Evolutionary conservation across 2,888 invertebrate species (phyloP), one percentile per base, ranked within the genome.

Genomic region (Synanthedon formicaeformis): DNA sequence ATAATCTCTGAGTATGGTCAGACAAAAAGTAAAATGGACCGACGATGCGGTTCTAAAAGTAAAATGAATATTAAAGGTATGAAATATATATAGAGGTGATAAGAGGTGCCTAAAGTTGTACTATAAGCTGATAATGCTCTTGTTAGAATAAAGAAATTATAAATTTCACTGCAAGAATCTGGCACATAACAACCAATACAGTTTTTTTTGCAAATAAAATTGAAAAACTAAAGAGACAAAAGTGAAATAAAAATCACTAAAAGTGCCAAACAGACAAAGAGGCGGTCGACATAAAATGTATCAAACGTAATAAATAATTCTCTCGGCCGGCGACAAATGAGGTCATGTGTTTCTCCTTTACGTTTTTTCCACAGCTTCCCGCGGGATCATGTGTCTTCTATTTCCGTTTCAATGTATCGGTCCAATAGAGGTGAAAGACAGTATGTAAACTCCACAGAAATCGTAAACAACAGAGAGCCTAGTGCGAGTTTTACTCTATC

Each of bases 331-430:
- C 81, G 84, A 87, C 86, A 87, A 87, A 87, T 86, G 85, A 84
- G 85, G 85, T 87, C 87, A 86, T 87, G 73, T 86, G 87, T 87
- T 87, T 83, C 83, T 79, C 75, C 78, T 85, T 83, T 81, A 79
- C 73, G 74, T 80, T 86, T 87, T 86, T 83, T 82, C 74, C 68
- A 62, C 65, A 67, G 62, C 82, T 85, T 85, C 86, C 85, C 85
- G 80, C 82, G 85, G 82, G 85, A 82, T 85, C 84, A 79, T 84
- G 77, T 84, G 84, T 83, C 83, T 81, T 85, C 87, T 86, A 85
- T 87, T 86, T 86, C 87, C 86, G 86, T 85, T 85, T 69, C 67
- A 73, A 78, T 73, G 77, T 76, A 79, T 80, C 74, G 78, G 77
- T 41, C 50, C 52, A 41, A 50, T 52, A 45, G 2, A 6, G 14